These are phyloP conservation scores for Gryon sp. DNA, from an alignment of 1,140 invertebrate genomes.

Conservation along the genomic window DNA sequence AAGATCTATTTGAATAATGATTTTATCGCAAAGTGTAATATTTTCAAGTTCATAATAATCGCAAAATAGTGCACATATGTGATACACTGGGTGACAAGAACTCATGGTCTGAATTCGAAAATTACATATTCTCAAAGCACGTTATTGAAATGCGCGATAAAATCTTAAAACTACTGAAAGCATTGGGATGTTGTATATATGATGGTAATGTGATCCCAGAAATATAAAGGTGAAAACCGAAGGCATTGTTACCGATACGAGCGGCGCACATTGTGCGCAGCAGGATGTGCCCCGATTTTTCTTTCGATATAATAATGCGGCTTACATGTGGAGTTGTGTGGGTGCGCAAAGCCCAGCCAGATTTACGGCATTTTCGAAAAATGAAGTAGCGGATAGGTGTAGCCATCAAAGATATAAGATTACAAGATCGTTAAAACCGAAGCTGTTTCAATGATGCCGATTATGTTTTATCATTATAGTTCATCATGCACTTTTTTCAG, in stretches of 20 bases:
- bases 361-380: conserved; percentile 56
- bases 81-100: conserved; percentile 30
- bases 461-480: conserved; percentile 25
- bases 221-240: conserved; percentile 71
- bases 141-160: conserved; percentile 68
- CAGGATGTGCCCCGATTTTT: conserved; percentile 69
- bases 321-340: conserved; percentile 56
- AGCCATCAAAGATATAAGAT: conserved; percentile 55
- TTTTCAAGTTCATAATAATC: too few species aligned
- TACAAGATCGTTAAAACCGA: conserved; percentile 54
- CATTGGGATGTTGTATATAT: conserved; percentile 62
- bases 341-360: conserved; percentile 33
- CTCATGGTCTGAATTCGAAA: conserved; percentile 59
- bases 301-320: conserved; percentile 64
- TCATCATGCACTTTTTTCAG: conserved; percentile 13
- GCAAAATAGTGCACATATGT: conserved; percentile 5
- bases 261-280: conserved; percentile 61
- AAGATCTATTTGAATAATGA: too few species aligned
- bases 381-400: conserved; percentile 56
- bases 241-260: conserved; percentile 61
- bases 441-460: conserved; percentile 17
- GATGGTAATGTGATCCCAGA: conserved; percentile 72
- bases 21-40: too few species aligned
- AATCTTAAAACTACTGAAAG: conserved; percentile 70
- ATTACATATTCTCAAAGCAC: conserved; percentile 60